A percentile compares a stretch with the other conserved stretches of the same genome.
Evolutionary conservation across 2,797 vertebrate species (phyloP).

Genomic region (Percopsis omiscomaycus): DNA sequence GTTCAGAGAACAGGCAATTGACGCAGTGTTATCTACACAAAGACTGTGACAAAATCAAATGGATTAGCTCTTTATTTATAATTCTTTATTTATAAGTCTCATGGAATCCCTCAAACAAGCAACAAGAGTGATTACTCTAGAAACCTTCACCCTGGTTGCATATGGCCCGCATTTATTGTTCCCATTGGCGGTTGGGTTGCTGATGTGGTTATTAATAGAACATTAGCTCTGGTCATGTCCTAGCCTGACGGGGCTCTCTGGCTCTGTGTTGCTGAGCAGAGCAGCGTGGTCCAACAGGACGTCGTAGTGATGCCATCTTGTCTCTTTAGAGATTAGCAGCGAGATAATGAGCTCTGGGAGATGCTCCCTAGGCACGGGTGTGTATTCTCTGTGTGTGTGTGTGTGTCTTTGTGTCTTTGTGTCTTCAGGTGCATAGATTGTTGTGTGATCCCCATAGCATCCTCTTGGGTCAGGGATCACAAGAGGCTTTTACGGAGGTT

Average conservation of each 20-base stretch:
- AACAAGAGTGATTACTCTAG: neutral
- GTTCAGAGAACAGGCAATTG: slow-evolving; percentile 1
- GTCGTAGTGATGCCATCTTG: slow-evolving; percentile 2
- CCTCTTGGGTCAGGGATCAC: too few species aligned
- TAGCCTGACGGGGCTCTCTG: slow-evolving; percentile 13
- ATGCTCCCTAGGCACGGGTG: slow-evolving; percentile 19
- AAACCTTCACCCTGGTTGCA: neutral
- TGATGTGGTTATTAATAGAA: slow-evolving; percentile 9
- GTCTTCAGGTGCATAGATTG: too few species aligned
- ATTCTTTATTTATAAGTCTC: slow-evolving; percentile 12
- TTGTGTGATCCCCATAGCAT: too few species aligned
- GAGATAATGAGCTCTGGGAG: slow-evolving; percentile 18
- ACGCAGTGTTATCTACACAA: slow-evolving; percentile 15
- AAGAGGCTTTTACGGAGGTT: too few species aligned
- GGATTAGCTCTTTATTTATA: slow-evolving; percentile 3
- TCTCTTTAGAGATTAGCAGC: slow-evolving; percentile 28
- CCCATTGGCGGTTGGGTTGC: slow-evolving; percentile 2
- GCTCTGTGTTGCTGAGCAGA: slow-evolving; percentile 1
- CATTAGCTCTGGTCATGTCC: slow-evolving; percentile 10
- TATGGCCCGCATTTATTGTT: slow-evolving; percentile 13
- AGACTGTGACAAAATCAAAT: slow-evolving; percentile 16
- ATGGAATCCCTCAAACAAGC: neutral
- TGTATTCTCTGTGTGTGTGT: too few species aligned
- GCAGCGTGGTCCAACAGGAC: neutral
- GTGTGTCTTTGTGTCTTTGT: too few species aligned